Conservation (phyloP, 1,140 invertebrate genomes). For the Ridgeia piscesae region DNA sequence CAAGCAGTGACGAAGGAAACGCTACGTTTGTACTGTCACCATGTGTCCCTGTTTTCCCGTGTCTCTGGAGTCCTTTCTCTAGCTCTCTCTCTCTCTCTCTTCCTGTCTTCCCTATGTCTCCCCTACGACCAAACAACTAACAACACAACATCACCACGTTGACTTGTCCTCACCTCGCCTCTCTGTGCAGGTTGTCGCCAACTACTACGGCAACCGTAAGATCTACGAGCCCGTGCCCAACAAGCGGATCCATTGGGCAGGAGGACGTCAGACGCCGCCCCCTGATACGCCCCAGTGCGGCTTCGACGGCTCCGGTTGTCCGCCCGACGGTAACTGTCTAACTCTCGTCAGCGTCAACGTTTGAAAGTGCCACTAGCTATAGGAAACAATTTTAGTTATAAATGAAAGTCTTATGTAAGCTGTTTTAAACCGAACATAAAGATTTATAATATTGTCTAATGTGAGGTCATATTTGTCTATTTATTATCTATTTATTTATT, state of each 20-base stretch:
- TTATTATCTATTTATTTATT: too few relatives aligned
- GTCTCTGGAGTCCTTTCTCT: not conserved
- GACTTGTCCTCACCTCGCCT: not conserved
- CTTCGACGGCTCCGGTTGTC: constrained; percentile 86
- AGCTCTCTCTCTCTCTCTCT: not conserved
- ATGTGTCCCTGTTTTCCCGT: too few relatives aligned
- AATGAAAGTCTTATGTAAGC: too few relatives aligned
- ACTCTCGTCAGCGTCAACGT: not conserved
- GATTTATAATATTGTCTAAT: too few relatives aligned
- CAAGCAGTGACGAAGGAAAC: too few relatives aligned
- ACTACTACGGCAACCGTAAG: constrained; percentile 78
- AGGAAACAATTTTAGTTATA: too few relatives aligned
- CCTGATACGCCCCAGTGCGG: constrained; percentile 86
- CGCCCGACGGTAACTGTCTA: constrained; percentile 34
- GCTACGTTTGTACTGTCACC: too few relatives aligned
- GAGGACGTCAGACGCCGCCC: constrained; percentile 70
- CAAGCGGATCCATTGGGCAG: constrained; percentile 84
- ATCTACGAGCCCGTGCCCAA: constrained; percentile 66
- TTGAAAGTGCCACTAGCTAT: too few relatives aligned
- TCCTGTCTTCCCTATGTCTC: not conserved
- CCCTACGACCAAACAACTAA: not conserved
- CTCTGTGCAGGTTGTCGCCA: constrained; percentile 74
- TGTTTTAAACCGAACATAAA: too few relatives aligned
- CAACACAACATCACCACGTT: not conserved
- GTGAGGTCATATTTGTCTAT: too few relatives aligned